Percentiles rank a stretch among this genome's conserved stretches.
Conservation (phyloP, 2,113 vertebrate genomes). For the Sphaerodactylus townsendi region DNA sequence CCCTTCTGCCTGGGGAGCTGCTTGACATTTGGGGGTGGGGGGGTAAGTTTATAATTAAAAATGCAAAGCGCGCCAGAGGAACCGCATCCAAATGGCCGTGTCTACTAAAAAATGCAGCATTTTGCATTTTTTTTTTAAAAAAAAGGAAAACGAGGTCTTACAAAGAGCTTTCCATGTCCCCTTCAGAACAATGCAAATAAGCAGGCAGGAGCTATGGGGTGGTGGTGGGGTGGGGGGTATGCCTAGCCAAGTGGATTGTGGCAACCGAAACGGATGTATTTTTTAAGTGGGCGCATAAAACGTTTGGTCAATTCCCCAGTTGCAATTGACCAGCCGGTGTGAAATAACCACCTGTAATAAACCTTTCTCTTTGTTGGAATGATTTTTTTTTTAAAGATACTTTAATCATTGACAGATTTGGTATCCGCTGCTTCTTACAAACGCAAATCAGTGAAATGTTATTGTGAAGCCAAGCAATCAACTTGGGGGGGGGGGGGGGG, state of each 20-base stretch:
- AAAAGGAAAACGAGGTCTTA: slow-evolving; percentile 32
- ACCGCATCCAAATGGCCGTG: slow-evolving; percentile 3
- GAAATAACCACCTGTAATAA: too few species aligned
- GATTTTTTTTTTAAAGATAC: too few species aligned
- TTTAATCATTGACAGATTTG: too few species aligned
- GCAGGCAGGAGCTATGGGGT: slow-evolving; percentile 48
- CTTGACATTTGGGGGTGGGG: slow-evolving; percentile 30
- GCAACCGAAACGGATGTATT: slow-evolving; percentile 52
- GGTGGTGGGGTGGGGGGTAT: slow-evolving; percentile 48
- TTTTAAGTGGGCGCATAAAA: too few species aligned
- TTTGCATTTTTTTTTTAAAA: background rate
- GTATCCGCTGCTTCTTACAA: too few species aligned
- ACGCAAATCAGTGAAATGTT: too few species aligned
- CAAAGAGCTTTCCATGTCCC: slow-evolving; percentile 32
- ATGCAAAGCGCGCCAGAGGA: slow-evolving; percentile 9
- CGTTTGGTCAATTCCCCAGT: too few species aligned
- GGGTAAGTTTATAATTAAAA: slow-evolving; percentile 48
- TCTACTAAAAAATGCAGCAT: slow-evolving; percentile 42
- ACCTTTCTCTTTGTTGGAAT: too few species aligned
- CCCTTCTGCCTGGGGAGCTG: slow-evolving; percentile 35
- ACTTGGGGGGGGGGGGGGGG: too few species aligned
- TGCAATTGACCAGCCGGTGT: too few species aligned
- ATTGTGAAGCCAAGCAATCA: too few species aligned
- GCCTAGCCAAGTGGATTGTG: slow-evolving; percentile 51
- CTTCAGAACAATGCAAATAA: slow-evolving; percentile 55